phyloP scores from a whole-genome alignment of 1,140 invertebrate genomes.

The Dendrolimus punctatus region DNA sequence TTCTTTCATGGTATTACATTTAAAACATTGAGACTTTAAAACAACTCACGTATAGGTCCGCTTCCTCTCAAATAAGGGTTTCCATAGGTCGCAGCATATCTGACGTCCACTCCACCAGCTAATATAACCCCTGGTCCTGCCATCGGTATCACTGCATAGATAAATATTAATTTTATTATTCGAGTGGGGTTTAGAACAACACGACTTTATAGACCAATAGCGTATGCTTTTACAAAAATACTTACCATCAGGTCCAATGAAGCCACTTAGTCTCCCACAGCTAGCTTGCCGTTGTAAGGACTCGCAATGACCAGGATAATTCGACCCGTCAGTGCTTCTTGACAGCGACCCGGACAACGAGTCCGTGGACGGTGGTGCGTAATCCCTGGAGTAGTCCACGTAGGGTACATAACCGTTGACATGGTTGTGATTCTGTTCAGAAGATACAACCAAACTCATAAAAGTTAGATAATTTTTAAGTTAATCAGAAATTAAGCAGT shows the following conservation, averaged over 20 bases:
- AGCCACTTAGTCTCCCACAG: conserved; percentile 40
- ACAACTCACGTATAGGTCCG: conserved; percentile 38
- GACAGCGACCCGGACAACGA: conserved; percentile 42
- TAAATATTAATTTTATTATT: conserved; percentile 1
- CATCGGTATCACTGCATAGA: conserved; percentile 50
- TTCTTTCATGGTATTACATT: too few relatives aligned
- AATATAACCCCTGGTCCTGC: conserved; percentile 39
- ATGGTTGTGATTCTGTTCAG: conserved; percentile 81
- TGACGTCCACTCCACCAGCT: conserved; percentile 80
- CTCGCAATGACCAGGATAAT: conserved; percentile 42
- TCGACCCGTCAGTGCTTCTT: conserved; percentile 47
- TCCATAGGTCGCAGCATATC: conserved; percentile 90
- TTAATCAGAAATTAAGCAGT: too few relatives aligned
- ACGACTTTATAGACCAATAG: too few relatives aligned
- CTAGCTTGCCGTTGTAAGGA: conserved; percentile 47
- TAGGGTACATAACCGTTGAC: conserved; percentile 93
- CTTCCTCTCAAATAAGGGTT: conserved; percentile 85
- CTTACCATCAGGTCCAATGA: conserved; percentile 55
- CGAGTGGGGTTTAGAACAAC: too few relatives aligned
- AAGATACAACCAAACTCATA: conserved; percentile 4
- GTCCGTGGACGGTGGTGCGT: conserved; percentile 78
- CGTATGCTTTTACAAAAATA: not conserved
- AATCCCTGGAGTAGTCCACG: conserved; percentile 87
- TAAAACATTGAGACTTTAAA: not conserved
- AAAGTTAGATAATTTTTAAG: too few relatives aligned